Evolutionary conservation across 1,140 invertebrate species (phyloP).

Genomic region (Drosophila bifasciata): DNA sequence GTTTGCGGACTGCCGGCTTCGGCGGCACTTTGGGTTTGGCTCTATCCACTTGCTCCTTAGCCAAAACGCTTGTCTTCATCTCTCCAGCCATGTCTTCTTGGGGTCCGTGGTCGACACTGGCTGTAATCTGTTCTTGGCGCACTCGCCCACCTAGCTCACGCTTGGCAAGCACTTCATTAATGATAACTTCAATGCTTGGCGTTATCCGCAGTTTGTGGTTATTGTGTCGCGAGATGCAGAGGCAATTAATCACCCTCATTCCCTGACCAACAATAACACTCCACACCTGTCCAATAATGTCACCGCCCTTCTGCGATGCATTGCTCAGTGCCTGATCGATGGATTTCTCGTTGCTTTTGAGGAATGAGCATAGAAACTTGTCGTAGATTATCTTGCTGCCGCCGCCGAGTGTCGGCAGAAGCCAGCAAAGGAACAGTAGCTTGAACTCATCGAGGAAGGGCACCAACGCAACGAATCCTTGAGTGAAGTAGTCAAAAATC

Average conservation of each 20-base stretch:
- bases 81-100: too few species aligned
- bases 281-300: constrained; percentile 24
- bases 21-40: too few species aligned
- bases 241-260: constrained; percentile 29
- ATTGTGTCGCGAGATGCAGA: constrained; percentile 15
- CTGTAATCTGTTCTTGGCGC: too few species aligned
- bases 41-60: too few species aligned
- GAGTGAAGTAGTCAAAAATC: constrained; percentile 29
- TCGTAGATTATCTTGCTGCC: constrained; percentile 54
- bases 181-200: constrained; percentile 41
- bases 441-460: constrained; percentile 58
- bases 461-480: constrained; percentile 26
- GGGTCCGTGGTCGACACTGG: not conserved
- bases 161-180: constrained; percentile 40
- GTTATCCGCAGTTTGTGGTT: constrained; percentile 11
- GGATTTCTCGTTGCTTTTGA: constrained; percentile 86
- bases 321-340: constrained; percentile 92
- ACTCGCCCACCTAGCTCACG: not conserved
- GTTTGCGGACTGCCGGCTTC: too few species aligned
- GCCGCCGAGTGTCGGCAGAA: constrained; percentile 53
- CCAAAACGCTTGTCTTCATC: too few species aligned
- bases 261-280: constrained; percentile 19
- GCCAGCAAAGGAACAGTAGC: constrained; percentile 54
- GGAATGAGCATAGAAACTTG: constrained; percentile 42
- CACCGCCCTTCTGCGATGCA: not conserved